Conservation (phyloP, 2,888 invertebrate species). For the Pachycephus smyrnensis region DNA sequence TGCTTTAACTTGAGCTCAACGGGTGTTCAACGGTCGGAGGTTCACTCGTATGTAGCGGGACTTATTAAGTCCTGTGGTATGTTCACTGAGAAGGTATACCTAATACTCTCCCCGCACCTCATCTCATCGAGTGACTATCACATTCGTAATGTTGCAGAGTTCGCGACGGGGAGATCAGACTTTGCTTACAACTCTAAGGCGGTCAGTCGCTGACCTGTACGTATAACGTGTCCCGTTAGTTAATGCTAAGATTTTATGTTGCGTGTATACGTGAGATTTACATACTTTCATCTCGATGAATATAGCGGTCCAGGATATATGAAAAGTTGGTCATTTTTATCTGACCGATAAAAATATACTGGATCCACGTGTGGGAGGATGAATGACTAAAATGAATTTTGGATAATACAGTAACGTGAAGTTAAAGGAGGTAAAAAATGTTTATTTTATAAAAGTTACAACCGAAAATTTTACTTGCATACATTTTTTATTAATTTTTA, state of each 20-base stretch:
- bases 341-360: background rate
- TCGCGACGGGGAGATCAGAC: background rate
- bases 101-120: background rate
- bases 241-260: constrained; percentile 13
- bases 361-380: background rate
- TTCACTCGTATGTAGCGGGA: constrained; percentile 2
- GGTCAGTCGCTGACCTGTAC: constrained; percentile 36
- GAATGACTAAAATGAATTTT: background rate
- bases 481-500: background rate
- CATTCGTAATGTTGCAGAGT: background rate
- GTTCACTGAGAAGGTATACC: background rate
- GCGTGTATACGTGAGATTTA: background rate
- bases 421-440: background rate
- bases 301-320: background rate
- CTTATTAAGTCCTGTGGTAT: background rate
- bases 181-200: constrained; percentile 22
- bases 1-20: constrained; percentile 20
- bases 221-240: constrained; percentile 49
- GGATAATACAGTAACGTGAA: background rate
- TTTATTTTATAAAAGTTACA: background rate
- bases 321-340: background rate
- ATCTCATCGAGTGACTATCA: background rate
- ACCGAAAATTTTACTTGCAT: background rate
- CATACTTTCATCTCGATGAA: background rate
- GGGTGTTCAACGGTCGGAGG: constrained; percentile 2